A percentile compares a stretch with the other conserved stretches of the same genome.
These are phyloP conservation scores for Lucinisca nassula DNA, from an alignment of 2,888 invertebrate species.

Conservation along the genomic window DNA sequence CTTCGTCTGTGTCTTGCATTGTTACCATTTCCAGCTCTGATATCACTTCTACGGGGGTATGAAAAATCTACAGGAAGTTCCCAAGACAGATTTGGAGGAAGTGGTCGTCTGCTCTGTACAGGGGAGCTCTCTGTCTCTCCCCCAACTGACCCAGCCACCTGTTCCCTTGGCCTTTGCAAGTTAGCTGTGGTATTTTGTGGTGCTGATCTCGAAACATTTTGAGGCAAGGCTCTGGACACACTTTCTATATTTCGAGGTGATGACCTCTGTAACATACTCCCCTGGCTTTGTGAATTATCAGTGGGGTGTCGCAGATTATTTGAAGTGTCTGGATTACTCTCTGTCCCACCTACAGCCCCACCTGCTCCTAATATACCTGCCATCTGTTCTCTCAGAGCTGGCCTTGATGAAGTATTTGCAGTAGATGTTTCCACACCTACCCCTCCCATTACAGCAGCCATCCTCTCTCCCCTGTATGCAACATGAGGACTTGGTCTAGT, in stretches of 20 bases:
- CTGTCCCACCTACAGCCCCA: background rate
- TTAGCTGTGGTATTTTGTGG: background rate
- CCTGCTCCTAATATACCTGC: background rate
- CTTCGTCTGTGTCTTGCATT: conserved; percentile 50
- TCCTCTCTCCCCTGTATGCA: conserved; percentile 34
- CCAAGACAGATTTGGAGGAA: conserved; percentile 56
- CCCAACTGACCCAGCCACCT: conserved; percentile 33
- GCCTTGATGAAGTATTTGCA: conserved; percentile 14
- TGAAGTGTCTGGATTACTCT: background rate
- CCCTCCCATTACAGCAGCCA: conserved; percentile 43
- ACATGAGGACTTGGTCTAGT: background rate
- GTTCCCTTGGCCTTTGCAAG: conserved; percentile 26
- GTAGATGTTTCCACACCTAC: conserved; percentile 16
- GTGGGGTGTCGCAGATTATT: background rate
- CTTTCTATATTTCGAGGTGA: background rate
- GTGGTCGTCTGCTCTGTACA: conserved; percentile 24
- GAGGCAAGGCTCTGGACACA: background rate
- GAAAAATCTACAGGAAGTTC: conserved; percentile 65
- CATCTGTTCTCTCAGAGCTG: background rate
- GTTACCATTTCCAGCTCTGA: conserved; percentile 57
- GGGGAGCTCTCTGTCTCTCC: background rate
- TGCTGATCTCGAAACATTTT: background rate
- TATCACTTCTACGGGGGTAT: conserved; percentile 53
- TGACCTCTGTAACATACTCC: background rate
- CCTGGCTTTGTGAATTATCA: background rate